Percentiles rank a stretch among this genome's conserved stretches.
Conservation (phyloP, 2,888 invertebrate genomes). For the Oasisia sp. region DNA sequence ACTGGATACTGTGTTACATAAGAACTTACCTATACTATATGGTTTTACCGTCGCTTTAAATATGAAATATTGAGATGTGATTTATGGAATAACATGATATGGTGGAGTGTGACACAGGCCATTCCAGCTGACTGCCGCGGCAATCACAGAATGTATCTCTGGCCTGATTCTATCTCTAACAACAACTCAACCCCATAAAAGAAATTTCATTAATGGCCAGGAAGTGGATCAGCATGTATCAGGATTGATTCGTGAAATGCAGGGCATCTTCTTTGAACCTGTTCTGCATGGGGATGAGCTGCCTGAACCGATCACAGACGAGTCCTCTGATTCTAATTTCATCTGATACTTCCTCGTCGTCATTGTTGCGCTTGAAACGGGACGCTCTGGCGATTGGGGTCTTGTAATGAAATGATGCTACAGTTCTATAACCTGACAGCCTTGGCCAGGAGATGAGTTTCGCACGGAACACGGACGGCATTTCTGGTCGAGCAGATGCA, state of each 20-base stretch:
- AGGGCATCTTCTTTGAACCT: background rate
- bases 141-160: background rate
- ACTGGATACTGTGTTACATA: too few species aligned
- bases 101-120: background rate
- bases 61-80: background rate
- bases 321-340: background rate
- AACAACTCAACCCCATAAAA: background rate
- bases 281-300: background rate
- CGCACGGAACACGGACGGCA: background rate
- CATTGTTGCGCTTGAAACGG: background rate
- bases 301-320: background rate
- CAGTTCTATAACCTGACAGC: background rate
- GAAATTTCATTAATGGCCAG: background rate
- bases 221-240: background rate
- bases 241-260: background rate
- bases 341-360: background rate
- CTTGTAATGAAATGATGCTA: background rate
- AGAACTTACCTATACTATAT: too few species aligned
- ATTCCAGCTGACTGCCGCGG: background rate
- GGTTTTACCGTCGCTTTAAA: background rate
- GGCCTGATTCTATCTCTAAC: background rate
- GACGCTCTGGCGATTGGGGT: background rate
- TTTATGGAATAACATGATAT: background rate
- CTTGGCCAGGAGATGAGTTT: background rate
- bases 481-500: background rate